These are phyloP conservation scores for Neopipo cinnamomea DNA, from an alignment of 2,113 vertebrate species.

Conservation along the genomic window DNA sequence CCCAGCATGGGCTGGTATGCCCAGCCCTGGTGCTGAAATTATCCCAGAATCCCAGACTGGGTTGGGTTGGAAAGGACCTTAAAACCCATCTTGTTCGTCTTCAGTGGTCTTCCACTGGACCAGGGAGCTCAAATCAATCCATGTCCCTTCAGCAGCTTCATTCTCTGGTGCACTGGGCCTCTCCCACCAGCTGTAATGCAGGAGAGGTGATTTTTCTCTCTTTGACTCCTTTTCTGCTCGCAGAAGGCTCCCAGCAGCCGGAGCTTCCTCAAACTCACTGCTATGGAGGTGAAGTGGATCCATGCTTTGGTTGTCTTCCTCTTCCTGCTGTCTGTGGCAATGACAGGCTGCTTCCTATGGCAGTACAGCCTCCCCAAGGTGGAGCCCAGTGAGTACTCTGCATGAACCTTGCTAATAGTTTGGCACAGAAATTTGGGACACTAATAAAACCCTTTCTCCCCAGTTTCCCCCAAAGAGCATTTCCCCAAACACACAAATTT, in stretches of 20 bases:
- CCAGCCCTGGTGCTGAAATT: background rate
- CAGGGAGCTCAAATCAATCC: background rate
- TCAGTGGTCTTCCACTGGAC: background rate
- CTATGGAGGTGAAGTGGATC: slow-evolving; percentile 79
- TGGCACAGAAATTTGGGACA: background rate
- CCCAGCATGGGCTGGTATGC: background rate
- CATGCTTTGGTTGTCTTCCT: slow-evolving; percentile 76
- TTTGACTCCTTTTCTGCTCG: background rate
- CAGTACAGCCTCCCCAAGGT: slow-evolving; percentile 81
- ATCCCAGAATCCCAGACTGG: background rate
- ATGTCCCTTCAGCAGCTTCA: background rate
- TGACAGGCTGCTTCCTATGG: slow-evolving; percentile 88
- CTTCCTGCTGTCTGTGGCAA: slow-evolving; percentile 79
- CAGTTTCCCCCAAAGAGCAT: background rate
- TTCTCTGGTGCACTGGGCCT: no score
- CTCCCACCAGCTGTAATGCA: background rate
- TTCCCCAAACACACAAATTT: background rate
- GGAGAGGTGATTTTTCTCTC: background rate
- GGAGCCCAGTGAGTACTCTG: slow-evolving; percentile 63
- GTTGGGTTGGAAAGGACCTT: background rate
- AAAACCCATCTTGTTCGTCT: background rate
- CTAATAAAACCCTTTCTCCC: background rate
- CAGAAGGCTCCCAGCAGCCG: slow-evolving; percentile 43
- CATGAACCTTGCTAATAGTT: background rate
- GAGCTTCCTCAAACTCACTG: slow-evolving; percentile 43